phyloP scores from a whole-genome alignment of 2,113 vertebrate genomes.

The Takifugu bimaculatus region DNA sequence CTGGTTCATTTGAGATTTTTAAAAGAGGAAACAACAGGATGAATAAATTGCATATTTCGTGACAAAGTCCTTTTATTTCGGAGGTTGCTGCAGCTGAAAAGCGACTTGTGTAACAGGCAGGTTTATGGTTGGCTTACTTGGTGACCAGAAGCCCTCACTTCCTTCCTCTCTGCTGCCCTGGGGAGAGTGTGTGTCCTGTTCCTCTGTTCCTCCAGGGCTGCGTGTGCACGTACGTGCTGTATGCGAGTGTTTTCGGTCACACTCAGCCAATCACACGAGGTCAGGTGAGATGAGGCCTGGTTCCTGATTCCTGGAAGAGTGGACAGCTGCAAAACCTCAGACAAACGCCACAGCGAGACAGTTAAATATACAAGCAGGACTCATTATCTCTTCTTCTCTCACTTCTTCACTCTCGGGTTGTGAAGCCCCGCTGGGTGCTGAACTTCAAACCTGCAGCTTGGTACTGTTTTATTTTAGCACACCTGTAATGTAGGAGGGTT shows the following conservation, averaged over 20 bases:
- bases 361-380: slow-evolving; percentile 9
- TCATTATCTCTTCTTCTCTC: background rate
- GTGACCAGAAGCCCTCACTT: slow-evolving; percentile 69
- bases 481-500: too few species aligned
- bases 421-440: background rate
- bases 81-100: slow-evolving; percentile 26
- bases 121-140: slow-evolving; percentile 50
- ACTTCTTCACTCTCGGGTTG: background rate
- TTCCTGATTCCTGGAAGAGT: slow-evolving; percentile 66
- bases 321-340: slow-evolving; percentile 67
- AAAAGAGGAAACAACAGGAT: slow-evolving; percentile 6
- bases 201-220: slow-evolving; percentile 46
- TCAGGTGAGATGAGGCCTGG: slow-evolving; percentile 66
- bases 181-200: slow-evolving; percentile 67
- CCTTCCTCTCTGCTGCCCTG: slow-evolving; percentile 69
- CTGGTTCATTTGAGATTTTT: background rate
- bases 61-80: background rate
- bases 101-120: slow-evolving; percentile 43
- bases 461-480: background rate
- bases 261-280: slow-evolving; percentile 49
- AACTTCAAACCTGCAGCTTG: slow-evolving; percentile 1
- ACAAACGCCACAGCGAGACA: slow-evolving; percentile 38
- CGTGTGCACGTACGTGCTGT: slow-evolving; percentile 8
- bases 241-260: slow-evolving; percentile 49
- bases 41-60: slow-evolving; percentile 16